Percentiles rank a stretch among this genome's conserved stretches.
phyloP scores from a whole-genome alignment of 2,888 invertebrate genomes.

The Cabera pusaria region DNA sequence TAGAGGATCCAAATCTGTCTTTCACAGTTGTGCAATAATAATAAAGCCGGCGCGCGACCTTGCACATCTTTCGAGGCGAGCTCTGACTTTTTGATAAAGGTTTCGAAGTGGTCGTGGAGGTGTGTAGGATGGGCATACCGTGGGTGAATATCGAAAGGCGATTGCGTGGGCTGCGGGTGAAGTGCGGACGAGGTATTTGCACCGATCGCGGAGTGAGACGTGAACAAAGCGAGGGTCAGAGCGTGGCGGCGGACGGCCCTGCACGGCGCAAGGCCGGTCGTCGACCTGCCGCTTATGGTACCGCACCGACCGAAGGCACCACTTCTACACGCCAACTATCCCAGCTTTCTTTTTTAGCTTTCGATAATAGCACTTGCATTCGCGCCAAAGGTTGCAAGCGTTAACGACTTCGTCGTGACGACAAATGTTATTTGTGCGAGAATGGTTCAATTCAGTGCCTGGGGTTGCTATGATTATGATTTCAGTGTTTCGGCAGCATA shows the following conservation, averaged over 20 bases:
- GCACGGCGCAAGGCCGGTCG: conserved; percentile 80
- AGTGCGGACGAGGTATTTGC: conserved; percentile 41
- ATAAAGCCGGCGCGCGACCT: conserved; percentile 69
- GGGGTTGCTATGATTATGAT: neutral
- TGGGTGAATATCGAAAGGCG: conserved; percentile 33
- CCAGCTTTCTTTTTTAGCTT: conserved; percentile 48
- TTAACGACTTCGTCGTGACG: conserved; percentile 22
- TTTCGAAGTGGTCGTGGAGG: too few species aligned
- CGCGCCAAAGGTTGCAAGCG: conserved; percentile 25
- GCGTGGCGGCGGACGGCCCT: conserved; percentile 51
- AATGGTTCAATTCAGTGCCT: conserved; percentile 14
- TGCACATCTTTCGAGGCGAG: conserved; percentile 70
- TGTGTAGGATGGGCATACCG: conserved; percentile 29
- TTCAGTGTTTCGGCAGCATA: too few species aligned
- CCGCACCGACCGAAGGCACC: conserved; percentile 46
- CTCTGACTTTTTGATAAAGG: conserved; percentile 32
- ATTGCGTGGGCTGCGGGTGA: conserved; percentile 44
- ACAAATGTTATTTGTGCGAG: conserved; percentile 20
- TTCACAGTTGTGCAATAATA: conserved; percentile 74
- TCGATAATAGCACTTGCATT: conserved; percentile 31
- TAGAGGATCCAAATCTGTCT: conserved; percentile 69
- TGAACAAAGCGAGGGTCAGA: conserved; percentile 71
- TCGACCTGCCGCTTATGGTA: conserved; percentile 64
- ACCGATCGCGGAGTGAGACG: conserved; percentile 43
- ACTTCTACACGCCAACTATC: conserved; percentile 32